phyloP scores from a whole-genome alignment of 2,113 vertebrate species.

The Upupa epops region DNA sequence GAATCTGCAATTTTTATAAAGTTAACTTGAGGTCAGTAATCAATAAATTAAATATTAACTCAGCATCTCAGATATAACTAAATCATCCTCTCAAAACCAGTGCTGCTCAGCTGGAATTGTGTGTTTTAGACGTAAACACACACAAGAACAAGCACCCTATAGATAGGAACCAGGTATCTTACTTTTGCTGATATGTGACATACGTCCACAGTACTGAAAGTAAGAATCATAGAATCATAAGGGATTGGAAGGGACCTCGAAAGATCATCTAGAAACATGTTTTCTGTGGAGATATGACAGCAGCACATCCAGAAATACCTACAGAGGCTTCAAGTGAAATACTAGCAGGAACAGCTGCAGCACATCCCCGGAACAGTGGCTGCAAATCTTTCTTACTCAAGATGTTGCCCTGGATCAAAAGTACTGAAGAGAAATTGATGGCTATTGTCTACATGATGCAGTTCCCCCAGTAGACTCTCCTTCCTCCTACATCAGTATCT shows the following conservation, averaged over 20 bases:
- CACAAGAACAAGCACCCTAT: background rate
- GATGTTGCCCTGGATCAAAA: background rate
- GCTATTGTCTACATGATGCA: background rate
- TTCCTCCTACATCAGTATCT: background rate
- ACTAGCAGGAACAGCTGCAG: background rate
- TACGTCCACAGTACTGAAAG: background rate
- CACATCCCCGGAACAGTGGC: background rate
- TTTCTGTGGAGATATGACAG: background rate
- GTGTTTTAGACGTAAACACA: background rate
- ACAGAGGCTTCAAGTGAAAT: background rate
- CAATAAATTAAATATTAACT: background rate
- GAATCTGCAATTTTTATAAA: background rate
- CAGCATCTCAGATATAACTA: background rate
- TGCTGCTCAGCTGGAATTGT: background rate
- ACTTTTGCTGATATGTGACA: background rate
- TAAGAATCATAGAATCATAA: no score
- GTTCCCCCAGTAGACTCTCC: background rate
- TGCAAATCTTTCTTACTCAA: background rate
- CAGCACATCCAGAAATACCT: background rate
- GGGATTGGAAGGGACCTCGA: no score
- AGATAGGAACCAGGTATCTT: fast-evolving
- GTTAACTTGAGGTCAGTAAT: background rate
- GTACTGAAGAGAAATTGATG: background rate
- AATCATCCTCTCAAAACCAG: background rate
- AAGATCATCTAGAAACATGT: no score